Evolutionary conservation across 2,797 vertebrate genomes (phyloP), one percentile per base, ranked within the genome.

Genomic region (Bradypodion ventrale): DNA sequence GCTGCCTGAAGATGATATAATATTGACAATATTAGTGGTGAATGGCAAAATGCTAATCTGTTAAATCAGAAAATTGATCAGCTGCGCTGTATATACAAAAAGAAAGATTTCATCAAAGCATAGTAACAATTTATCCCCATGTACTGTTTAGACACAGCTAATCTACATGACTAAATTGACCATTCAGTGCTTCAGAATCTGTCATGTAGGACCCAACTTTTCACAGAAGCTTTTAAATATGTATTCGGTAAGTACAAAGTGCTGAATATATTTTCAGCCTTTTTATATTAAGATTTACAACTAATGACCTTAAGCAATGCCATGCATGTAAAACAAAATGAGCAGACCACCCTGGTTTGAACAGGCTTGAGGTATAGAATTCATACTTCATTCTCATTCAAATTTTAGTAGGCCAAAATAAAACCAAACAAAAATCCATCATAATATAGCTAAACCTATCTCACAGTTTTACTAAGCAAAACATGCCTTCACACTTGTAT

Each of bases 291-390:
- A 93, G 95, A 96, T 96, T 96, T 96, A 95, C 95, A 96, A 96
- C 94, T 95, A 96, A 95, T 96, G 96, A 96, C 96, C 96, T 96
- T 92, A 95, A 96, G 96, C 95, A 96, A 95, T 96, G 96, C 95
- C 95, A 94, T 94, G 94, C 95, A 95, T 96, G 96, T 96, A 96
- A 96, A 96, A 95, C 96, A 96, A 97, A 96, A 96, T 96, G 96
- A 95, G 95, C 92, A 96, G 96, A 96, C 96, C 96, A 96, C 96
- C 96, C 96, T 95, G 96, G 94, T 95, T 96, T 95, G 93, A 96
- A 93, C 93, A 92, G 93, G 93, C 95, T 95, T 95, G 96, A 96
- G 92, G 94, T 96, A 96, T 93, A 96, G 95, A 96, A 96, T 94
- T n/a, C 94, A 94, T 96, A 95, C 93, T 93, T 95, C 94, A 96